phyloP scores from a whole-genome alignment of 2,888 invertebrate genomes.

The Tanypteryx hageni region DNA sequence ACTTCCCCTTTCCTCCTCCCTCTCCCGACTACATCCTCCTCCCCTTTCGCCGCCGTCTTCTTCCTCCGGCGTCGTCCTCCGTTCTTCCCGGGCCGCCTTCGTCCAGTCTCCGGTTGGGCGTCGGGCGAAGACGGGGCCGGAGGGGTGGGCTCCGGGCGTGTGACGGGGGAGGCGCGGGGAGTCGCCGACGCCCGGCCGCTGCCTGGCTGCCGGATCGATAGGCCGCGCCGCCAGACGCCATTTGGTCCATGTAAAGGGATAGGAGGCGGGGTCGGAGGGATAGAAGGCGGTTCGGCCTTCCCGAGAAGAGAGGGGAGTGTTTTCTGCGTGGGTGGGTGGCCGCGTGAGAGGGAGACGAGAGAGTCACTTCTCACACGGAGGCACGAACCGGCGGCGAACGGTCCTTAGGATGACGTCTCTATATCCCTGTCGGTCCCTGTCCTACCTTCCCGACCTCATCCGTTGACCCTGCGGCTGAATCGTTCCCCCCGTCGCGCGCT shows the following conservation, averaged over 20 bases:
- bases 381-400: constrained; percentile 47
- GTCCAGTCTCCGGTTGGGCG: constrained; percentile 23
- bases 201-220: constrained; percentile 50
- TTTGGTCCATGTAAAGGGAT: constrained; percentile 62
- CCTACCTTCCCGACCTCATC: neutral
- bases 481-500: neutral
- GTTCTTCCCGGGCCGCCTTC: neutral
- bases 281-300: constrained; percentile 62
- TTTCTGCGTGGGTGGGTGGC: neutral
- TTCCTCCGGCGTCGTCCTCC: neutral
- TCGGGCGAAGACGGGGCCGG: constrained; percentile 23
- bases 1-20: constrained; percentile 55
- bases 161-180: constrained; percentile 33
- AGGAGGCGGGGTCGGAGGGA: constrained; percentile 30
- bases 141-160: neutral
- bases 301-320: neutral
- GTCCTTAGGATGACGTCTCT: neutral
- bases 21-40: neutral
- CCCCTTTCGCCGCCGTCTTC: neutral
- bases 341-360: neutral
- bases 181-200: constrained; percentile 56
- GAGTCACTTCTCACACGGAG: constrained; percentile 25
- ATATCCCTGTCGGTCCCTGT: no score
- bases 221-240: constrained; percentile 65
- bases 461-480: neutral